Base-by-base conservation (phyloP, 1,140 invertebrate genomes). In the Trypoxylus dichotomus region DNA sequence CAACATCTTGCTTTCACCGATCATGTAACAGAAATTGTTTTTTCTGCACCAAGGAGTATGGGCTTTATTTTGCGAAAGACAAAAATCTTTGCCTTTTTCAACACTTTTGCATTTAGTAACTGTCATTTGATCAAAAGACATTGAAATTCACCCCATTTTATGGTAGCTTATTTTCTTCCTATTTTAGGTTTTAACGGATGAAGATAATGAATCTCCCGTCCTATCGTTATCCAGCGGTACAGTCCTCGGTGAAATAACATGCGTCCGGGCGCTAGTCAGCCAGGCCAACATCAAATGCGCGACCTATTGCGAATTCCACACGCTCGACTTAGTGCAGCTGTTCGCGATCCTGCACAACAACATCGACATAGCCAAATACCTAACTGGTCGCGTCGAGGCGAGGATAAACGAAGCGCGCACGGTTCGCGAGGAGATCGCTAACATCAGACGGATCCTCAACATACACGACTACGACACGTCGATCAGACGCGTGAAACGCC, bases 191-290 rank as follows among this genome's bases (percentile, higher is more conserved):
- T 32, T 78, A 13, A 71, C 74, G 0, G 58, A 29, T 15, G 77
- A 78, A 76, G 87, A 88, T 79, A 86, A 88, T 77, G 86, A 87
- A 81, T 88, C 86, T 73, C 87, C 87, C 5, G 86, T 88, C 83
- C 86, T 88, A 78, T 88, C 87, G 11, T 87, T 88, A 78, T 81
- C 83, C 15, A 86, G 86, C 76, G 87, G 87, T 29, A 87, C 87
- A 1, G 85, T 86, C 74, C 85, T 88, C 74, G 87, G 87, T 0
- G 87, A 88, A 84, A 86, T 86, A 5, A 19, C 29, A 2, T 71
- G 32, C 13, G 5, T 78, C 24, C 1, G 27, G 1, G 47, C 77
- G 1, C 43, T 32, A 2, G 63, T 47, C 37, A 54, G 74, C 19
- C 68, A 15, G n/a, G 74, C 74, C 1, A 76, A 76, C 25, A 21